These are phyloP conservation scores for Anolis carolinensis DNA, from an alignment of 2,113 vertebrate species.

Conservation along the genomic window DNA sequence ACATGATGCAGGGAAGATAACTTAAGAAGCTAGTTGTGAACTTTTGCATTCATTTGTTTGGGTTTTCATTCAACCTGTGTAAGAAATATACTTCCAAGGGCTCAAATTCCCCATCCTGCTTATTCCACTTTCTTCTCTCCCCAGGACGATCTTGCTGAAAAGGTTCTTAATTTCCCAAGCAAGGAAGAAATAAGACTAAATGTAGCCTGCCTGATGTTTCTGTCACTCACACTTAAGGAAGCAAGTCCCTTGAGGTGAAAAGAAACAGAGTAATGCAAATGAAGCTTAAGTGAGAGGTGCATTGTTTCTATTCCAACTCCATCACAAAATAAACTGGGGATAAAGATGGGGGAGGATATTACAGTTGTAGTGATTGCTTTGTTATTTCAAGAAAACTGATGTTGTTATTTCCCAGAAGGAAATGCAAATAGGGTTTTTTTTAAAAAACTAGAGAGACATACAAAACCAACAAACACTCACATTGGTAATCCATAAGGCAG, in stretches of 20 bases:
- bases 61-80: not conserved
- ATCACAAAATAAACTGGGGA: not conserved
- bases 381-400: not conserved
- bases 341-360: not conserved
- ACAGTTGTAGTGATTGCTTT: not conserved
- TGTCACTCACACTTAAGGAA: slow-evolving; percentile 16
- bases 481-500: not conserved
- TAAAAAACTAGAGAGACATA: not conserved
- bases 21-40: too few relatives aligned
- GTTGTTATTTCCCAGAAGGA: not conserved
- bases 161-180: slow-evolving; percentile 5
- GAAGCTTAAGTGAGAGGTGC: not conserved
- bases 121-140: not conserved
- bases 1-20: not conserved
- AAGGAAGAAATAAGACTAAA: slow-evolving; percentile 11
- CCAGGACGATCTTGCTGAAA: slow-evolving; percentile 4
- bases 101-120: not conserved
- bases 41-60: not conserved
- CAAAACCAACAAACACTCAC: not conserved
- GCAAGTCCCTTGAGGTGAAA: not conserved
- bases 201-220: slow-evolving; percentile 11
- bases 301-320: not conserved
- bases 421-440: not conserved
- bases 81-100: not conserved
- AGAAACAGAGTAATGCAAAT: slow-evolving; percentile 1